phyloP scores from a whole-genome alignment of 1,140 invertebrate genomes.

The Pteromalus puparum region DNA sequence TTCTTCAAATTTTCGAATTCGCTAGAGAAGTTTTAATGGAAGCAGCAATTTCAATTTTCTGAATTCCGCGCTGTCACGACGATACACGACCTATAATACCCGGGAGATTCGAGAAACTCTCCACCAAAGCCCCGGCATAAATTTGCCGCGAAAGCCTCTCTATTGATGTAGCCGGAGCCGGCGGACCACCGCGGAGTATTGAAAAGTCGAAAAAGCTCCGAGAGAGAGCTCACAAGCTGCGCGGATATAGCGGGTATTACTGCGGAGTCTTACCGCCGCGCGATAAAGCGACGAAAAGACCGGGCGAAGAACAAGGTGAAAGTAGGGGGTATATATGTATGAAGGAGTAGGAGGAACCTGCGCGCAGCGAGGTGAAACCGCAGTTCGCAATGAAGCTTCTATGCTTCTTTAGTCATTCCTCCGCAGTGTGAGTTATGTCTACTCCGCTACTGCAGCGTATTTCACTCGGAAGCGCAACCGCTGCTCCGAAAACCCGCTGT shows the following conservation, averaged over 20 bases:
- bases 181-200: background rate
- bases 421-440: background rate
- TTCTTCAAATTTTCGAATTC: too few species aligned
- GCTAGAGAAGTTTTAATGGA: too few species aligned
- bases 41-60: too few species aligned
- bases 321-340: background rate
- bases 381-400: background rate
- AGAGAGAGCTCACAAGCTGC: too few species aligned
- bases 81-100: too few species aligned
- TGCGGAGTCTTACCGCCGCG: background rate
- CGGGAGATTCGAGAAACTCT: too few species aligned
- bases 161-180: background rate
- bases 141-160: background rate
- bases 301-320: background rate
- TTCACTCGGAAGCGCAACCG: background rate
- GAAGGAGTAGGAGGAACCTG: background rate
- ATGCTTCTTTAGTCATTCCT: too few species aligned
- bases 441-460: background rate
- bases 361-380: background rate
- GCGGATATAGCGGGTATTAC: too few species aligned
- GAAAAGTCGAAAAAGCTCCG: conserved; percentile 29
- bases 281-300: background rate
- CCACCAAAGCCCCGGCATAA: background rate
- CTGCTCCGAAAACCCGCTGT: too few species aligned
- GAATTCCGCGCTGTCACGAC: too few species aligned